A percentile compares a stretch with the other conserved stretches of the same genome.
phyloP scores from a whole-genome alignment of 2,888 invertebrate species.

The Beris chalybata region DNA sequence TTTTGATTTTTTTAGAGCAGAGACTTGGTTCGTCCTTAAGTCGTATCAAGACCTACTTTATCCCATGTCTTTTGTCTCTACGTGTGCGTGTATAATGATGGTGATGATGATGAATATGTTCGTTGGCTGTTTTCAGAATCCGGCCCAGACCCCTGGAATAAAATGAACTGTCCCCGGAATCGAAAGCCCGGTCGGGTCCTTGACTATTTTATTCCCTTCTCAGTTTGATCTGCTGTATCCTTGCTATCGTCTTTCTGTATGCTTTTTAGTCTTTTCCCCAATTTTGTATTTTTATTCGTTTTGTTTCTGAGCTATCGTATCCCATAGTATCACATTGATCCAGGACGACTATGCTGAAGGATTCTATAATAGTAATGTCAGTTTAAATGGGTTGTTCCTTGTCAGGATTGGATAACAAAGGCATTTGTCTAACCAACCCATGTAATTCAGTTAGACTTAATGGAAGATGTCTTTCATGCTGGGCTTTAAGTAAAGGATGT shows the following conservation, averaged over 20 bases:
- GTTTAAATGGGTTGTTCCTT: constrained; percentile 28
- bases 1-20: too few relatives aligned
- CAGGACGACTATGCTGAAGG: not conserved
- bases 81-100: too few relatives aligned
- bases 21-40: too few relatives aligned
- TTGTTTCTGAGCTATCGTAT: not conserved
- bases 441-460: constrained; percentile 31
- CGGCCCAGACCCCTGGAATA: too few relatives aligned
- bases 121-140: too few relatives aligned
- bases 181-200: too few relatives aligned
- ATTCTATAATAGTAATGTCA: constrained; percentile 14
- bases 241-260: not conserved
- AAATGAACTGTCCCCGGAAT: too few relatives aligned
- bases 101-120: too few relatives aligned
- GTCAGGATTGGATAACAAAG: constrained; percentile 24
- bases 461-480: constrained; percentile 23
- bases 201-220: too few relatives aligned
- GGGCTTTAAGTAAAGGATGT: constrained; percentile 15
- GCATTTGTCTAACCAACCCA: constrained; percentile 33
- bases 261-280: not conserved
- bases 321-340: not conserved
- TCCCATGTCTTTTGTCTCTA: too few relatives aligned
- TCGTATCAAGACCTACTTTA: too few relatives aligned
- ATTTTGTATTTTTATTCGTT: not conserved
- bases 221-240: too few relatives aligned